Evolutionary conservation across 92 coral and sea anemone species (phyloP).

Genomic region (Metridium senile): DNA sequence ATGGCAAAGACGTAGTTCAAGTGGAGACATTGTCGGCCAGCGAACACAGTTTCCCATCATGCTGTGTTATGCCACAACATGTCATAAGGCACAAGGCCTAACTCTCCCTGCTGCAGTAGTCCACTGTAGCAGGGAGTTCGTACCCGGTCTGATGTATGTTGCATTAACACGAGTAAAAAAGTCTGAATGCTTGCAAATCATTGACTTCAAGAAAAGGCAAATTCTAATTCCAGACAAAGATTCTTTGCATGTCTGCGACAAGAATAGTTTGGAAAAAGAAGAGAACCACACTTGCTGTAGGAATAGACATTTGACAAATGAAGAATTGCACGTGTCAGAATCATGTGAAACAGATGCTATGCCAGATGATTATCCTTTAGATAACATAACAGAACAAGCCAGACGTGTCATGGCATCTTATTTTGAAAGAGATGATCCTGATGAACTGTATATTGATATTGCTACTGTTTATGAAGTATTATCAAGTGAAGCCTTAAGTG

Average conservation of each 20-base stretch:
- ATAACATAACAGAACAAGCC: background rate
- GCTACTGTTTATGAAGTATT: slow-evolving; percentile 40
- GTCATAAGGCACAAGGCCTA: slow-evolving; percentile 59
- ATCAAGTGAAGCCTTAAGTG: slow-evolving; percentile 24
- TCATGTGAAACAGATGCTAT: background rate
- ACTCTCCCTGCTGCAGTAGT: slow-evolving; percentile 53
- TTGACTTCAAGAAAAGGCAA: slow-evolving; percentile 10
- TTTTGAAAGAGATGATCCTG: slow-evolving; percentile 31
- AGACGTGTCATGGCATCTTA: slow-evolving; percentile 16
- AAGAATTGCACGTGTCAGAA: slow-evolving; percentile 21
- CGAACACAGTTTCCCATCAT: slow-evolving; percentile 47
- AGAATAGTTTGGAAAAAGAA: background rate
- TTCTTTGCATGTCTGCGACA: slow-evolving; percentile 14
- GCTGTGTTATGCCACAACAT: slow-evolving; percentile 39
- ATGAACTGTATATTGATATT: slow-evolving; percentile 41
- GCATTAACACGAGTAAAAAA: slow-evolving; percentile 46
- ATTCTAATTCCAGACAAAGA: slow-evolving; percentile 30
- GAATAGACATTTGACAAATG: background rate
- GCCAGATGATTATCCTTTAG: slow-evolving; percentile 1
- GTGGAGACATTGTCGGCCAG: slow-evolving; percentile 38
- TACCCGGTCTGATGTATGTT: slow-evolving; percentile 51
- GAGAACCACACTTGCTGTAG: slow-evolving; percentile 40
- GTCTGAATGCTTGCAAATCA: background rate
- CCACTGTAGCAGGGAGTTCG: slow-evolving; percentile 54
- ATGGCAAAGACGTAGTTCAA: slow-evolving; percentile 30